Conservation (phyloP, 2,888 invertebrate genomes). For the Drosophila cracens region DNA sequence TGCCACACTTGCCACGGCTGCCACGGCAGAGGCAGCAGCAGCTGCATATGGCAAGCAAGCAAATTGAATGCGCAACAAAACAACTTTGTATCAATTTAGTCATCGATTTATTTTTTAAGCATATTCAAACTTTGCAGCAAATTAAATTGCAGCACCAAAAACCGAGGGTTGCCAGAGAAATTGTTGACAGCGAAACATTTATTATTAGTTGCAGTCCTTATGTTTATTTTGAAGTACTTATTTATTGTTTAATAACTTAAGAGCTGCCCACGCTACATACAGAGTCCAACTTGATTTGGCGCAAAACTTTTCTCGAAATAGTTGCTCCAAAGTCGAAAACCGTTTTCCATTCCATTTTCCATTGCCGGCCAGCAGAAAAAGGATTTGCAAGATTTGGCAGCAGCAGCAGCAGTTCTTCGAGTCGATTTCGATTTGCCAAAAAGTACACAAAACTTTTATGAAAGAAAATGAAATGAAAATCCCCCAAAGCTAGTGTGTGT, state of each 20-base stretch:
- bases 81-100: constrained; percentile 59
- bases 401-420: constrained; percentile 28
- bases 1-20: constrained; percentile 34
- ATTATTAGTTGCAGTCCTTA: not conserved
- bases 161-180: constrained; percentile 4
- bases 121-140: constrained; percentile 22
- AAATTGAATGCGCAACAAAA: constrained; percentile 67
- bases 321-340: constrained; percentile 59
- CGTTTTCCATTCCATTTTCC: constrained; percentile 61
- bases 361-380: constrained; percentile 39
- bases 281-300: constrained; percentile 36
- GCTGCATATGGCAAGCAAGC: constrained; percentile 64
- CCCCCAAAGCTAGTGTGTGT: constrained; percentile 44
- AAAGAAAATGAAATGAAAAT: constrained; percentile 76
- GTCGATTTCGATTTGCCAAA: constrained; percentile 73
- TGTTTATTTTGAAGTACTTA: not conserved
- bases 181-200: not conserved
- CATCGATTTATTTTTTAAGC: constrained; percentile 42
- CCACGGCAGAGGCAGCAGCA: constrained; percentile 14
- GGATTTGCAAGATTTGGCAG: constrained; percentile 63
- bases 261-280: constrained; percentile 1
- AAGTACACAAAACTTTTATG: constrained; percentile 73
- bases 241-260: not conserved
- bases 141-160: constrained; percentile 24
- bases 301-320: constrained; percentile 63